phyloP scores from a whole-genome alignment of 2,113 vertebrate genomes.

The Thoracochromis brauschi region DNA sequence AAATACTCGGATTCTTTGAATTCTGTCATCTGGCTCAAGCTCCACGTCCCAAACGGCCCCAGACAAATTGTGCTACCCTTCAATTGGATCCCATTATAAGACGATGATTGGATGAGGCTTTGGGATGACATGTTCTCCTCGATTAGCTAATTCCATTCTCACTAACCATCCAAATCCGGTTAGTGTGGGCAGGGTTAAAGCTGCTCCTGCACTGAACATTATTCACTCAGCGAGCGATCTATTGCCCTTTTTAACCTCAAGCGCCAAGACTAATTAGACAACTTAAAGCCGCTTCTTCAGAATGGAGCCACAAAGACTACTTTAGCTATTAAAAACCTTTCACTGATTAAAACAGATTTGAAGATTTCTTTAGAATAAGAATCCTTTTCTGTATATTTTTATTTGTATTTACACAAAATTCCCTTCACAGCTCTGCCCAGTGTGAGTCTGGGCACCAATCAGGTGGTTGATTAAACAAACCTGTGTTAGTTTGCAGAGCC shows the following conservation, averaged over 20 bases:
- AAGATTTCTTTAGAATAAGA: background rate
- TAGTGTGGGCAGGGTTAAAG: constrained; percentile 36
- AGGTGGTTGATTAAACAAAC: background rate
- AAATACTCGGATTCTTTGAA: background rate
- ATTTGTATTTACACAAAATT: background rate
- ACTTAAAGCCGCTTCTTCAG: background rate
- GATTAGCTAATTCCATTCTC: constrained; percentile 65
- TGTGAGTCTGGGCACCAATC: background rate
- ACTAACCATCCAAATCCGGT: constrained; percentile 58
- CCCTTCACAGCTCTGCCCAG: background rate
- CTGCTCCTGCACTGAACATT: background rate
- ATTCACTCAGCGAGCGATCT: background rate
- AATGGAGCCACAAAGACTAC: background rate
- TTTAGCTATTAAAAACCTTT: background rate
- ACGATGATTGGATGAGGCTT: constrained; percentile 62
- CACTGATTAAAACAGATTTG: background rate
- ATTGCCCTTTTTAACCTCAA: background rate
- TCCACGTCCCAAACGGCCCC: background rate
- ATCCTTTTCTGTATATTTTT: background rate
- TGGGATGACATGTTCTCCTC: constrained; percentile 62
- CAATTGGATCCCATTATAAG: constrained; percentile 60
- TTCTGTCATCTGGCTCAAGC: background rate
- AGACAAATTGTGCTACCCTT: constrained; percentile 23
- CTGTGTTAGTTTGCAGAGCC: background rate
- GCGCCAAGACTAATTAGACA: background rate